Conservation (phyloP, 2,113 vertebrate species). For the Monopterus albus region DNA sequence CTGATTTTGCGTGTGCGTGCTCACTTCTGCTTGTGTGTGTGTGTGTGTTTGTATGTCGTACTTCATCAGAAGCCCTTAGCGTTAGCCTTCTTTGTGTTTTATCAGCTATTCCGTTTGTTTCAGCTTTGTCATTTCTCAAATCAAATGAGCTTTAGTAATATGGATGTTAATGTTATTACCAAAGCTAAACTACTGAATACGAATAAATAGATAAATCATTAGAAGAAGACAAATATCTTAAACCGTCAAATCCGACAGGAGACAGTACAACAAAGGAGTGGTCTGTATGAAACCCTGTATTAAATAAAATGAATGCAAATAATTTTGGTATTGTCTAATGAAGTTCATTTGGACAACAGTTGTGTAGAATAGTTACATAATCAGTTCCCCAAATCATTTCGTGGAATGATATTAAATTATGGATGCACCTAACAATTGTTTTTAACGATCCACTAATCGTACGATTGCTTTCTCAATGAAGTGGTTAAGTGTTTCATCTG, state of each 20-base stretch:
- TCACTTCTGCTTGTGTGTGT: background rate
- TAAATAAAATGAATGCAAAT: too few species aligned
- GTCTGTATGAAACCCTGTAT: too few species aligned
- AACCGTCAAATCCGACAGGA: background rate
- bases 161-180: constrained; percentile 13
- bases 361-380: background rate
- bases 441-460: background rate
- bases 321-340: too few species aligned
- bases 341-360: too few species aligned
- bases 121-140: constrained; percentile 8
- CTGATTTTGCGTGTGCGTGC: constrained; percentile 14
- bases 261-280: background rate
- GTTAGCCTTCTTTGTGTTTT: too few species aligned
- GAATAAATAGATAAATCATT: constrained; percentile 1
- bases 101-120: constrained; percentile 17
- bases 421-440: background rate
- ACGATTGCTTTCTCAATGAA: background rate
- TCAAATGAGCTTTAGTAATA: constrained; percentile 7
- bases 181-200: constrained; percentile 21
- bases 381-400: background rate
- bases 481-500: background rate
- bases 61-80: constrained; percentile 42
- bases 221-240: background rate
- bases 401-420: background rate
- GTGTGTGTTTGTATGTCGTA: background rate